Conservation (phyloP, 2,888 invertebrate genomes). For the Gari tellinella region DNA sequence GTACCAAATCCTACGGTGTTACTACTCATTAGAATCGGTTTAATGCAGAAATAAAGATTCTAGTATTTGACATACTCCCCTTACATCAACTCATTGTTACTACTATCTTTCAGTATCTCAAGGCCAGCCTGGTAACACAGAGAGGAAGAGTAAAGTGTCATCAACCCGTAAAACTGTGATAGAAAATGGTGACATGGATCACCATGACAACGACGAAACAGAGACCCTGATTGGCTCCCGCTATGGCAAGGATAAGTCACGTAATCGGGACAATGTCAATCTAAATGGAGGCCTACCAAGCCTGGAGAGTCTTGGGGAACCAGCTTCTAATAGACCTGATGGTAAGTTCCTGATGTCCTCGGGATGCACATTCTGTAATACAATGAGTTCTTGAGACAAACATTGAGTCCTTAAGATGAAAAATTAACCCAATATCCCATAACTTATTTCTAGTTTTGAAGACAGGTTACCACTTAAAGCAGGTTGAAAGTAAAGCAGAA, state of each 20-base stretch:
- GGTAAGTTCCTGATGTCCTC: slow-evolving; percentile 29
- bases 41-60: too few relatives aligned
- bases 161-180: slow-evolving; percentile 70
- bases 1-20: too few relatives aligned
- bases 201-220: slow-evolving; percentile 68
- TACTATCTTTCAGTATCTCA: slow-evolving; percentile 1
- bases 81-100: too few relatives aligned
- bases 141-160: slow-evolving; percentile 71
- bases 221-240: slow-evolving; percentile 72
- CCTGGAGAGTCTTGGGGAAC: slow-evolving; percentile 67
- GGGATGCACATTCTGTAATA: too few relatives aligned
- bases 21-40: too few relatives aligned
- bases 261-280: slow-evolving; percentile 57
- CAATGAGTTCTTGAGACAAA: too few relatives aligned
- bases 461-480: too few relatives aligned
- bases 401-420: too few relatives aligned
- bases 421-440: too few relatives aligned
- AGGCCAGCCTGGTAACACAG: slow-evolving; percentile 45
- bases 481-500: too few relatives aligned
- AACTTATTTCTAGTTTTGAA: too few relatives aligned
- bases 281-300: slow-evolving; percentile 59
- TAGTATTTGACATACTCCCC: too few relatives aligned
- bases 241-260: slow-evolving; percentile 68
- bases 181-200: slow-evolving; percentile 70
- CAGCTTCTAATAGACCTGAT: slow-evolving; percentile 65